Conservation (phyloP, 2,888 invertebrate genomes). For the Amiota minor region DNA sequence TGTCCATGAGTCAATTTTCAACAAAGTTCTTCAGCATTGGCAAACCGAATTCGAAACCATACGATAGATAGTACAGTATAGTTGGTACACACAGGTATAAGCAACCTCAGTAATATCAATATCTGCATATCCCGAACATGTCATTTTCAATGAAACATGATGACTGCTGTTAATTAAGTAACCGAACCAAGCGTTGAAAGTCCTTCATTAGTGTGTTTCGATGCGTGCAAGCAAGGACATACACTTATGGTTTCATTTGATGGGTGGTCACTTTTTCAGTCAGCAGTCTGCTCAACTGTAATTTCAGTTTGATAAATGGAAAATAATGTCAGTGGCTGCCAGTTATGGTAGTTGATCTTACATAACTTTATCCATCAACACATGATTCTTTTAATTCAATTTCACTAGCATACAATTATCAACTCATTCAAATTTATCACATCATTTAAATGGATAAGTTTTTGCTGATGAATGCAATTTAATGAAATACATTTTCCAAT, state of each 20-base stretch:
- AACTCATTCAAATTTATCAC: conserved; percentile 24
- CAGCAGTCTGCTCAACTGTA: neutral
- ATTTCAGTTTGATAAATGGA: conserved; percentile 24
- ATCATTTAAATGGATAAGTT: neutral
- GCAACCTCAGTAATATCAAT: neutral
- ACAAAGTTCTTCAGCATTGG: too few species aligned
- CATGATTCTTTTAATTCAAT: neutral
- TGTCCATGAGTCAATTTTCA: neutral
- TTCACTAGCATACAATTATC: conserved; percentile 14
- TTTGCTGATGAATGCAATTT: too few species aligned
- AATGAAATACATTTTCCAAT: too few species aligned
- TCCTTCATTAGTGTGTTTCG: neutral
- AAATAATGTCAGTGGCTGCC: neutral
- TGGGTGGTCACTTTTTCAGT: neutral
- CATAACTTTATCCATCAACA: neutral
- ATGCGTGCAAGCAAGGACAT: neutral
- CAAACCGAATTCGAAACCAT: too few species aligned
- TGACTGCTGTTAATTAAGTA: conserved; percentile 26
- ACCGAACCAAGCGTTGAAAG: neutral
- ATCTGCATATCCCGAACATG: neutral
- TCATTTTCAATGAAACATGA: conserved; percentile 19
- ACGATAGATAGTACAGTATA: neutral
- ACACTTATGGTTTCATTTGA: conserved; percentile 1
- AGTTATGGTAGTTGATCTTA: neutral
- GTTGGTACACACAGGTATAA: neutral